Evolutionary conservation across 2,113 vertebrate genomes (phyloP).

Genomic region (Panurus biarmicus): DNA sequence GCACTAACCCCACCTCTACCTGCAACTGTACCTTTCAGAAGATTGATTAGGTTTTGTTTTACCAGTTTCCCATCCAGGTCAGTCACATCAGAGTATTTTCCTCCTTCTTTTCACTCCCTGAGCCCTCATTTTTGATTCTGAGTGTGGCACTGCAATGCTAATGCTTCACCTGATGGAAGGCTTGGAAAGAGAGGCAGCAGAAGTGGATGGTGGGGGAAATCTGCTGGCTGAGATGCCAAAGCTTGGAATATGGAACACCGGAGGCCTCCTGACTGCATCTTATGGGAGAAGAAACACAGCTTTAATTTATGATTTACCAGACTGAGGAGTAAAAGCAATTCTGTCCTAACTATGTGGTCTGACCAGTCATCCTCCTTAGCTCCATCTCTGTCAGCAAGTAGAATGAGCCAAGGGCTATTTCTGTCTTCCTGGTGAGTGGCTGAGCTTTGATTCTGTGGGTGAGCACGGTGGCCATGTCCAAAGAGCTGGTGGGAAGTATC

Average conservation of each 20-base stretch:
- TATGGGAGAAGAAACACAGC: background rate
- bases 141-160: background rate
- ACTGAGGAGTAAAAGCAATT: background rate
- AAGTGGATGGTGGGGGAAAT: background rate
- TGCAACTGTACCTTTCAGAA: background rate
- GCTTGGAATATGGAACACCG: background rate
- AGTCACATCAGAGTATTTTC: background rate
- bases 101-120: background rate
- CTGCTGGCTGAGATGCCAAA: background rate
- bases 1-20: background rate
- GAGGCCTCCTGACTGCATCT: background rate
- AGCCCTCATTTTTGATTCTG: background rate
- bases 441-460: background rate
- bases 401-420: background rate
- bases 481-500: background rate
- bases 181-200: background rate
- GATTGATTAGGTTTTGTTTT: background rate
- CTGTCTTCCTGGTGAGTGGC: background rate
- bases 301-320: background rate
- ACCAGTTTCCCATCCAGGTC: background rate
- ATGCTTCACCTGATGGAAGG: background rate
- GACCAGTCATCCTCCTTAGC: background rate
- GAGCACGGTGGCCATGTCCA: background rate
- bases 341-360: background rate
- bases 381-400: background rate